Evolutionary conservation across 1,140 invertebrate species (phyloP), one percentile per base, ranked within the genome.

Genomic region (Macrosteles quadrilineatus): DNA sequence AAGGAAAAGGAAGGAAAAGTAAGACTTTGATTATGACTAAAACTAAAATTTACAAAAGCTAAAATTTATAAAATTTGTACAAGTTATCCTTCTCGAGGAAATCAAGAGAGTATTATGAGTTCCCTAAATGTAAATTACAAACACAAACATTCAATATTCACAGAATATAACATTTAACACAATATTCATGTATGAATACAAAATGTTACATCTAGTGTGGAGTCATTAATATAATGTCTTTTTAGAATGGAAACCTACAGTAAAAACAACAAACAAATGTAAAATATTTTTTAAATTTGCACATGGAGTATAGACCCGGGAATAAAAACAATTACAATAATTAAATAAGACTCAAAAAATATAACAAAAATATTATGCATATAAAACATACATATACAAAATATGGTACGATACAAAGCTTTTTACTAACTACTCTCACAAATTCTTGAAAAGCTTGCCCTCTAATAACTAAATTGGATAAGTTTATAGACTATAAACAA

Each of bases 141-240:
- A 23, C 12, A 21, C 25, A 9, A 25, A 14, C 27, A 21, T 30
- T 30, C 55, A 59, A 59, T 59, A 59, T 59, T 59, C 55, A 59
- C 27, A 59, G 55, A 59, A 59, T 59, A 59, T 59, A 59, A 59
- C 55, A 30, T 30, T 11, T n/a, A 29, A 11, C 4, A 59, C 12
- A 59, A 59, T 59, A 59, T 59, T 59, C 55, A 59, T 9, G 25
- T n/a, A 59, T 59, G 55, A 59, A 59, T 59, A 59, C 55, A 59
- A 6, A 30, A 30, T 59, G 12, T 50, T 50, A 50, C 47, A 19
- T 21, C 9, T 25, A 59, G 21, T 29, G 25, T 6, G 23, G 17
- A 50, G 47, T 59, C 55, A 59, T 30, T 59, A 59, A 30, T 59
- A 59, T 59, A 59, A 59, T 59, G 55, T 59, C 55, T 59, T 59